These are phyloP conservation scores for Trichonephila inaurata DNA, from an alignment of 1,140 invertebrate genomes.

Conservation along the genomic window DNA sequence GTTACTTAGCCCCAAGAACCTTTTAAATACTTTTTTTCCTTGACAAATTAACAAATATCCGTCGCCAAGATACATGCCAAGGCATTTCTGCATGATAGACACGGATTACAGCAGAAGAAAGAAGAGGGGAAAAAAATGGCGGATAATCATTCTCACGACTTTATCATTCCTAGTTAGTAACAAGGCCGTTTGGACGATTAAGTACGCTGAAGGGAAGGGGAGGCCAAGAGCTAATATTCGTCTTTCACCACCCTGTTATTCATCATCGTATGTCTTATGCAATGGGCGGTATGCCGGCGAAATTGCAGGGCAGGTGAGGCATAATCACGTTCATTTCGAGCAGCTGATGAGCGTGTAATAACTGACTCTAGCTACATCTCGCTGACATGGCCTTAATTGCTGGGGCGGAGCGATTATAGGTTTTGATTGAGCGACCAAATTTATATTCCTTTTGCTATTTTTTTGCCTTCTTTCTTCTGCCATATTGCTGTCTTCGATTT, in stretches of 20 bases:
- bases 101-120: no score
- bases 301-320: slow-evolving; percentile 75
- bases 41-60: slow-evolving; percentile 71
- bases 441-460: slow-evolving; percentile 50
- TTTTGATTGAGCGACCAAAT: slow-evolving; percentile 70
- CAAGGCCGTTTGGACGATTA: slow-evolving; percentile 73
- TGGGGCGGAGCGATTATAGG: slow-evolving; percentile 61
- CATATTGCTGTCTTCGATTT: slow-evolving; percentile 2
- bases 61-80: neutral
- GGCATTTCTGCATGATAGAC: neutral
- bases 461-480: neutral
- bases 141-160: slow-evolving; percentile 70
- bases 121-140: neutral
- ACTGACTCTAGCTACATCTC: slow-evolving; percentile 47
- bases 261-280: slow-evolving; percentile 64
- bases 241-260: slow-evolving; percentile 76
- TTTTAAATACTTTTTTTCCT: neutral
- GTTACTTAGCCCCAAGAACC: neutral
- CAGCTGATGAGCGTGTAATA: slow-evolving; percentile 75
- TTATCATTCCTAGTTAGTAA: slow-evolving; percentile 43
- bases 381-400: slow-evolving; percentile 75
- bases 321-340: slow-evolving; percentile 73
- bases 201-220: slow-evolving; percentile 28
- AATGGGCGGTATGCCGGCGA: slow-evolving; percentile 61
- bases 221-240: slow-evolving; percentile 69